Conservation (phyloP, 23 tunicate species). For the Halocynthia roretzi region DNA sequence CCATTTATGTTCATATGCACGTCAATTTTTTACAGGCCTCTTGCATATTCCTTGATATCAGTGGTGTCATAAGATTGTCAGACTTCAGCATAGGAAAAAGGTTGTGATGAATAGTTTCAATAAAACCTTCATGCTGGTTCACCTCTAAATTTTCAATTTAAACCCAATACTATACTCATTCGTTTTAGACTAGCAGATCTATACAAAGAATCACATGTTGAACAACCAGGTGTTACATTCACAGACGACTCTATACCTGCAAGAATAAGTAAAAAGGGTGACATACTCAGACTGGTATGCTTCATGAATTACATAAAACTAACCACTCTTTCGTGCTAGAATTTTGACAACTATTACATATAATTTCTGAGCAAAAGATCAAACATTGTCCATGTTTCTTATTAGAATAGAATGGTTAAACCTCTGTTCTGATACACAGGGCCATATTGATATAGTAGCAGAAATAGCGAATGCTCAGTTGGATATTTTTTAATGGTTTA, state of each 20-base stretch:
- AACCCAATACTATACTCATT: too few relatives aligned
- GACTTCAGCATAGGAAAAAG: slow-evolving; percentile 77
- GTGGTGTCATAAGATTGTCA: slow-evolving; percentile 43
- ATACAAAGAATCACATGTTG: slow-evolving; percentile 50
- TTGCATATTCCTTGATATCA: slow-evolving; percentile 37
- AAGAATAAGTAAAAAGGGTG: slow-evolving; percentile 53
- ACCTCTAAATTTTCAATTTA: neutral
- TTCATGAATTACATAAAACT: too few relatives aligned
- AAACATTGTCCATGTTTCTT: too few relatives aligned
- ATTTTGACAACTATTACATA: too few relatives aligned
- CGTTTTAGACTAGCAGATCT: slow-evolving; percentile 56
- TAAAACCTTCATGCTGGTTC: neutral
- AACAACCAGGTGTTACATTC: slow-evolving; percentile 66
- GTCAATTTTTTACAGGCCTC: slow-evolving; percentile 53
- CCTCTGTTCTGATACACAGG: too few relatives aligned
- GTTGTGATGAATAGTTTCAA: slow-evolving; percentile 9
- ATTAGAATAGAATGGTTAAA: too few relatives aligned
- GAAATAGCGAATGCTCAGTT: too few relatives aligned
- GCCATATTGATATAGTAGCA: too few relatives aligned
- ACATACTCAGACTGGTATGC: slow-evolving; percentile 62
- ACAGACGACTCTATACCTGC: slow-evolving; percentile 70
- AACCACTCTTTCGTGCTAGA: too few relatives aligned
- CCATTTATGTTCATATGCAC: too few relatives aligned
- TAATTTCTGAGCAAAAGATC: too few relatives aligned
- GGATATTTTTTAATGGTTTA: too few relatives aligned